These are phyloP conservation scores for Dasysyrphus albostriatus DNA, from an alignment of 2,888 invertebrate species.

Conservation along the genomic window DNA sequence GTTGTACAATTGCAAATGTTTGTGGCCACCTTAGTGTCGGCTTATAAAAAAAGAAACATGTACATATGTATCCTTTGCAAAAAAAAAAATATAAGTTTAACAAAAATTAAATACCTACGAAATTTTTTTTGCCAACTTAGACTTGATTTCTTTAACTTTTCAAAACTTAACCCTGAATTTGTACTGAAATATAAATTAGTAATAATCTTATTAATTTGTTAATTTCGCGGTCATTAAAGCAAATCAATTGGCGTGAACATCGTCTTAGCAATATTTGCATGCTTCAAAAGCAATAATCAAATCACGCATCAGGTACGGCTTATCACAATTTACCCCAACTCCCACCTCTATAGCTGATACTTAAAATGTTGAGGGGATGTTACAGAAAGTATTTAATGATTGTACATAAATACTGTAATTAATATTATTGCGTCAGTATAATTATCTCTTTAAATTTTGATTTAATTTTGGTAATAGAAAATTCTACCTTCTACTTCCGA, in stretches of 20 bases:
- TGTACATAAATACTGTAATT: not conserved
- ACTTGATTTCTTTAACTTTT: too few species aligned
- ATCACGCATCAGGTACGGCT: conserved; percentile 1
- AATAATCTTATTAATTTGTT: not conserved
- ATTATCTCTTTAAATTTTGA: too few species aligned
- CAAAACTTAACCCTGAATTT: too few species aligned
- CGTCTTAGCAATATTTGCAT: not conserved
- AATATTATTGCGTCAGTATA: not conserved
- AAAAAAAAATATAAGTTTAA: too few species aligned
- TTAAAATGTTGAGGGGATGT: not conserved
- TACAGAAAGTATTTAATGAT: not conserved
- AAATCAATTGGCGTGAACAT: not conserved
- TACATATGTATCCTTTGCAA: too few species aligned
- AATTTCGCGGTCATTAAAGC: not conserved
- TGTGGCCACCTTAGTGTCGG: too few species aligned
- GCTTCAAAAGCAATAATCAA: conserved; percentile 6
- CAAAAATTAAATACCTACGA: too few species aligned
- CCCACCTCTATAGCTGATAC: not conserved
- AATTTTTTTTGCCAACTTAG: too few species aligned
- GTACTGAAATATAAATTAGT: not conserved
- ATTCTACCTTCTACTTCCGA: not conserved
- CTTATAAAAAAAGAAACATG: too few species aligned
- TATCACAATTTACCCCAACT: not conserved
- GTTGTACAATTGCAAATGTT: too few species aligned
- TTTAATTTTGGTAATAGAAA: not conserved